Evolutionary conservation across 2,113 vertebrate genomes (phyloP).

Genomic region (Castor canadensis): DNA sequence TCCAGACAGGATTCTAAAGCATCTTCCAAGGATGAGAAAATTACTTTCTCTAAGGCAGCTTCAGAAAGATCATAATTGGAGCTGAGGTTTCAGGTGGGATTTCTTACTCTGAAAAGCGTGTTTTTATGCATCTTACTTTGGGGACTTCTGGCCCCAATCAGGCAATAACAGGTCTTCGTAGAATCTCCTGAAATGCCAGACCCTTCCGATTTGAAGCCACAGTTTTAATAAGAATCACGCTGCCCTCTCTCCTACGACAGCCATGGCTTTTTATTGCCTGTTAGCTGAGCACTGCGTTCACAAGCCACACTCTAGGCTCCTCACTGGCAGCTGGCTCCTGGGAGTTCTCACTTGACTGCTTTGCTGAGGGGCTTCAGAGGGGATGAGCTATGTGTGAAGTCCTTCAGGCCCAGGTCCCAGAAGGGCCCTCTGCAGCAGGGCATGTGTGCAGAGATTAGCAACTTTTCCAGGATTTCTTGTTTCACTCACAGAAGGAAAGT

Average conservation of each 20-base stretch:
- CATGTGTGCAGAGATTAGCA: background rate
- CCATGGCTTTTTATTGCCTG: background rate
- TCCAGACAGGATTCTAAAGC: background rate
- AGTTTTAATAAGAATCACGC: background rate
- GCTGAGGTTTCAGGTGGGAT: background rate
- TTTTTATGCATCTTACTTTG: background rate
- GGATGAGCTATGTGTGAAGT: constrained; percentile 74
- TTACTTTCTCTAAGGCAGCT: background rate
- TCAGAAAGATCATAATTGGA: background rate
- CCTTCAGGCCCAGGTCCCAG: constrained; percentile 31
- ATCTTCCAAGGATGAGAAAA: background rate
- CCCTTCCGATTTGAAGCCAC: rapidly evolving
- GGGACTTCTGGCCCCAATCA: background rate
- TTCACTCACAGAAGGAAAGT: background rate
- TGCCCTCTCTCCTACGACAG: background rate
- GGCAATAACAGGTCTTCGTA: background rate
- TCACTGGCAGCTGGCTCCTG: constrained; percentile 30
- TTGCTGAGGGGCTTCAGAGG: constrained; percentile 60
- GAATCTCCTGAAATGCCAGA: rapidly evolving
- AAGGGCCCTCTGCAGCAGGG: background rate
- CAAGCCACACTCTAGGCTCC: background rate
- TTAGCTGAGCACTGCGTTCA: constrained; percentile 14
- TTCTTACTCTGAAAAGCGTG: background rate
- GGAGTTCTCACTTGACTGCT: background rate
- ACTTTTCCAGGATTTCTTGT: background rate